These are phyloP conservation scores for Pomacea maculata DNA, from an alignment of 1,140 invertebrate species.

Conservation along the genomic window DNA sequence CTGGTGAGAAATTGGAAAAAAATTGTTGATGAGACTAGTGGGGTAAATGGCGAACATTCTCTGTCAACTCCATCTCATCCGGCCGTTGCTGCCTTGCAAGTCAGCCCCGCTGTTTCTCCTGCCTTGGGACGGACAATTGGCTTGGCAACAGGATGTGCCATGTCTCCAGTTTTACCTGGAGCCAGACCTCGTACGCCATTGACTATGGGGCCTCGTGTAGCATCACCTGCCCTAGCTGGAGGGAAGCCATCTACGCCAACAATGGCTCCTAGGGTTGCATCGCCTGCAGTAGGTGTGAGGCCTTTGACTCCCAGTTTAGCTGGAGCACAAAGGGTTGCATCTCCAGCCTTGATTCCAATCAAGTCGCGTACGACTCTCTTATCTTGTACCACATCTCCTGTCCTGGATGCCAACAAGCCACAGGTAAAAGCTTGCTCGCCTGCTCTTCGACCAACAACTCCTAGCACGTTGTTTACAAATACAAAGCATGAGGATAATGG, in stretches of 20 bases:
- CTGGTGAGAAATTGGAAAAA: constrained; percentile 90
- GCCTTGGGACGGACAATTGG: background rate
- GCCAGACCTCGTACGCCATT: background rate
- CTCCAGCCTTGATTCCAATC: constrained; percentile 7
- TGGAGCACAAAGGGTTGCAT: constrained; percentile 6
- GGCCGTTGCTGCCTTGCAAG: constrained; percentile 29
- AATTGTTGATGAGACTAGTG: constrained; percentile 69
- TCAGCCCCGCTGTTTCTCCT: constrained; percentile 22
- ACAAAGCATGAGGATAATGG: background rate
- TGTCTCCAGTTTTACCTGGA: background rate
- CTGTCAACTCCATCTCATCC: constrained; percentile 22
- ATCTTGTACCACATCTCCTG: background rate
- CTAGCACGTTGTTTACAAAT: background rate
- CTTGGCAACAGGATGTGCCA: background rate
- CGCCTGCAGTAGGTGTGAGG: too few species aligned
- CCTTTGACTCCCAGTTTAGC: background rate
- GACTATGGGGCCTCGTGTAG: background rate
- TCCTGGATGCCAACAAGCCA: background rate
- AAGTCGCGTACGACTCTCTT: background rate
- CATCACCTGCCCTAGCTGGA: constrained; percentile 12
- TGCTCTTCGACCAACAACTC: background rate
- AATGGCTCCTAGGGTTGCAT: background rate
- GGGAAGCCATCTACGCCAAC: constrained; percentile 14
- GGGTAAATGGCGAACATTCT: constrained; percentile 18
- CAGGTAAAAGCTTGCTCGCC: background rate